Base-by-base conservation (phyloP, 2,888 invertebrate species). In the Leptopilina drosophilae region DNA sequence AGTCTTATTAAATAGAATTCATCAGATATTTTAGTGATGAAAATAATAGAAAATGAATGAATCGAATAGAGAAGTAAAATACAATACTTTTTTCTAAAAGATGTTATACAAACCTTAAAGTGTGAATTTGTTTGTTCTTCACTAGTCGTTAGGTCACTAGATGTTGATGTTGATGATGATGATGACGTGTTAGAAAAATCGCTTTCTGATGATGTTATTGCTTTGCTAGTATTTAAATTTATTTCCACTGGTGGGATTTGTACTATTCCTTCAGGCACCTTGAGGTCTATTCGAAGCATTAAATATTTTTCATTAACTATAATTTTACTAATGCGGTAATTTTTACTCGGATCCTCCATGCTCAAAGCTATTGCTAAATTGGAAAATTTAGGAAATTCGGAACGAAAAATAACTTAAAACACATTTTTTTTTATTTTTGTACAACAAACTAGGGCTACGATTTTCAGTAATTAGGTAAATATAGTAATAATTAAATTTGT, bases 81-180 rank as follows among this genome's bases (percentile, higher is more conserved):
- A 49, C 49, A 49, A 49, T 59, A 59, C n/a, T 59, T 62, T 62
- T 62, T 62, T 20, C 62, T 9, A 62, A 20, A 62, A 62, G 20
- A 20, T 53, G 26, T 12, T 12, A 67, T 62, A 69, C 66, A 46
- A 62, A 66, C 76, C 42, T 76, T 26, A 20, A 62, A 26, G 42
- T 79, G 65, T 46, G 64, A 46, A 77, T 77, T 77, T 64, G n/a
- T 64, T 33, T 59, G 49, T 15, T 76, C 64, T 76, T 80, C 46
- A 11, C 65, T 69, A 40, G 42, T 77, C n/a, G 46, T 49, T 46
- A 59, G 59, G 59, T 67, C 66, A 14, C 5, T 42, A 40, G 49
- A 69, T 26, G 66, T 73, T 46, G 33, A 33, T 33, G 20, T 20
- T 20, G 46, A 77, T 46, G 33, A 33, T 33, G 20, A 1, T 20